phyloP scores from a whole-genome alignment of 1,140 invertebrate species.

The Sminthurides bifidus region DNA sequence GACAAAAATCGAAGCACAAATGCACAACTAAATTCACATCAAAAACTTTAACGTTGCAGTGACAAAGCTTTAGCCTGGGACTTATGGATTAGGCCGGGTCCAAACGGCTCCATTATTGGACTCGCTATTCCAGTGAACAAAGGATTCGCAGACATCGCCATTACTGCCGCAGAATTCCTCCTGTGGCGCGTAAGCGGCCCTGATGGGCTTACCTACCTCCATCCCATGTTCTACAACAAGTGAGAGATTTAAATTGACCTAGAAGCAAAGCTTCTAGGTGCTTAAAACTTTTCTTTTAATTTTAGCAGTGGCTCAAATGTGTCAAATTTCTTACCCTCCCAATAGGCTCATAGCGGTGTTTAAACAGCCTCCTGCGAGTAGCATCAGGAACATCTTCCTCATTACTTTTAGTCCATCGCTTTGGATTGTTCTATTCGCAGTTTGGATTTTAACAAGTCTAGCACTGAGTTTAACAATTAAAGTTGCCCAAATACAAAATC shows the following conservation, averaged over 20 bases:
- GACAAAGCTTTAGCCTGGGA: background rate
- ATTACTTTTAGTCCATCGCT: constrained; percentile 9
- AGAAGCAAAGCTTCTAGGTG: too few relatives aligned
- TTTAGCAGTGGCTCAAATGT: background rate
- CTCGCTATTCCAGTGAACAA: constrained; percentile 15
- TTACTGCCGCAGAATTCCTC: constrained; percentile 13
- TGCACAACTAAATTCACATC: background rate
- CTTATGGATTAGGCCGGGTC: constrained; percentile 8
- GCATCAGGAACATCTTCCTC: constrained; percentile 35
- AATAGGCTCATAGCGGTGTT: constrained; percentile 35
- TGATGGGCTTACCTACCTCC: constrained; percentile 13
- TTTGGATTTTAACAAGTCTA: constrained; percentile 10
- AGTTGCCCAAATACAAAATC: background rate
- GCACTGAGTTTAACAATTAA: background rate
- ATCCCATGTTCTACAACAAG: constrained; percentile 4
- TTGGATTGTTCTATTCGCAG: constrained; percentile 13
- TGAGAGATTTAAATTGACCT: constrained; percentile 1
- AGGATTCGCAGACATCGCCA: constrained; percentile 13
- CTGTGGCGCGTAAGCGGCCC: constrained; percentile 7
- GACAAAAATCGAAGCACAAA: background rate
- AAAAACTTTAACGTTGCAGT: background rate
- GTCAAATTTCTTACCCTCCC: background rate
- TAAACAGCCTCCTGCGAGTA: constrained; percentile 42
- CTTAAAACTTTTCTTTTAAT: background rate
- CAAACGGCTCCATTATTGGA: constrained; percentile 16